Conservation (phyloP, 1,140 invertebrate species). For the Conopomorpha cramerella region DNA sequence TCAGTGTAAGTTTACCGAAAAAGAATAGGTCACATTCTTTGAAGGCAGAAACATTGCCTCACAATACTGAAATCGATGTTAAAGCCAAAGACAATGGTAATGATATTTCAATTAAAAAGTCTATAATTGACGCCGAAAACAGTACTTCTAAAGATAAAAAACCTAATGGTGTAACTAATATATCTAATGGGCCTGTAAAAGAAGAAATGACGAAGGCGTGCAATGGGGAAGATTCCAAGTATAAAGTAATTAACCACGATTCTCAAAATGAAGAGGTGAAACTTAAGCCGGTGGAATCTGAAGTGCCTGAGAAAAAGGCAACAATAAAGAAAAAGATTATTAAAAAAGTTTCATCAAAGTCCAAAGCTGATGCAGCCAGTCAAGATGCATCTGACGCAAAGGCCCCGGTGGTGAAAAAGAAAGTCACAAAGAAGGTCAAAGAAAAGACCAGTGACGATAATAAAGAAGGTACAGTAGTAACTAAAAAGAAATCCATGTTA, state of each 20-base stretch:
- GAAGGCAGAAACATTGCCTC: too few relatives aligned
- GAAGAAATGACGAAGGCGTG: slow-evolving; percentile 5
- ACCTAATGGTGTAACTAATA: slow-evolving; percentile 12
- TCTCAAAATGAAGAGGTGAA: slow-evolving; percentile 18
- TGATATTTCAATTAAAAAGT: too few relatives aligned
- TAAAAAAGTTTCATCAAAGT: slow-evolving; percentile 46
- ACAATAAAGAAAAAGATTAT: slow-evolving; percentile 57
- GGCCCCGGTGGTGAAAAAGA: slow-evolving; percentile 34
- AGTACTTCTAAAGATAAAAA: slow-evolving; percentile 16
- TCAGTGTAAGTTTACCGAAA: slow-evolving; percentile 52
- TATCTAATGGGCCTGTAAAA: slow-evolving; percentile 12
- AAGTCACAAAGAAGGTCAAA: slow-evolving; percentile 47
- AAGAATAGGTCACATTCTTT: too few relatives aligned
- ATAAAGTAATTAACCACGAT: slow-evolving; percentile 5
- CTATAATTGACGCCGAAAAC: slow-evolving; percentile 9
- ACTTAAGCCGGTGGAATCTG: slow-evolving; percentile 23
- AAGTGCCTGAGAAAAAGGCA: slow-evolving; percentile 33
- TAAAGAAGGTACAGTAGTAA: slow-evolving; percentile 36
- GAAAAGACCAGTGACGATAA: slow-evolving; percentile 45
- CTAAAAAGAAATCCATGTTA: slow-evolving; percentile 63
- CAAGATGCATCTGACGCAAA: slow-evolving; percentile 24
- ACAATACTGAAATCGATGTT: too few relatives aligned
- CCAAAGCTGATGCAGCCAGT: slow-evolving; percentile 32
- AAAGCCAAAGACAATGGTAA: too few relatives aligned
- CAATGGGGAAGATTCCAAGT: slow-evolving; percentile 4